A percentile compares a stretch with the other conserved stretches of the same genome.
Conservation (phyloP, 2,888 invertebrate species). For the Nomada lathburiana region DNA sequence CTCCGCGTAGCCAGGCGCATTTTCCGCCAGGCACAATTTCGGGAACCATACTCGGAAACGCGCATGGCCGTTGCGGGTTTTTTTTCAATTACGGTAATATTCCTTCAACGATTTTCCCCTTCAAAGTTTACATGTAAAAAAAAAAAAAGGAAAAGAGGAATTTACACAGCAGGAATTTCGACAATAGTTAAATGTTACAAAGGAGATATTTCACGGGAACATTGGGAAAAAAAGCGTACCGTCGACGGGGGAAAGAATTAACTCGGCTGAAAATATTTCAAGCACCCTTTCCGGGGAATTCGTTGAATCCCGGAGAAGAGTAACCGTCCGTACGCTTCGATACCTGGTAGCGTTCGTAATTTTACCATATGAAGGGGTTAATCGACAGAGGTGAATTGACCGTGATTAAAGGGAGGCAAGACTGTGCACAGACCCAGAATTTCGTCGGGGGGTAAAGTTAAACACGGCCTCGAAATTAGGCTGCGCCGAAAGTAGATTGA, state of each 20-base stretch:
- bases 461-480: constrained; percentile 19
- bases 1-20: constrained; percentile 20
- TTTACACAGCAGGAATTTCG: neutral
- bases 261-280: neutral
- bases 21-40: constrained; percentile 2
- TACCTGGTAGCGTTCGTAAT: neutral
- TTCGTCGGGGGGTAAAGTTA: neutral
- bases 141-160: neutral
- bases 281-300: too few species aligned
- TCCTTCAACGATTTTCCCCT: neutral
- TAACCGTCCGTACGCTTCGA: neutral
- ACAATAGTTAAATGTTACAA: too few species aligned
- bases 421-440: neutral
- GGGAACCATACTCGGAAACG: neutral
- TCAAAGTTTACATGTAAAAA: neutral
- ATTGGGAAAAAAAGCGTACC: too few species aligned
- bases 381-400: neutral
- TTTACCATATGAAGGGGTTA: neutral
- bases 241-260: neutral
- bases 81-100: neutral
- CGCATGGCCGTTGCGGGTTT: neutral
- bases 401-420: neutral
- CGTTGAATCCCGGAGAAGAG: too few species aligned
- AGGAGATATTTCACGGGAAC: too few species aligned
- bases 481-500: constrained; percentile 5